These are phyloP conservation scores for Tiaroga cobitis DNA, from an alignment of 2,797 vertebrate species.

Conservation along the genomic window DNA sequence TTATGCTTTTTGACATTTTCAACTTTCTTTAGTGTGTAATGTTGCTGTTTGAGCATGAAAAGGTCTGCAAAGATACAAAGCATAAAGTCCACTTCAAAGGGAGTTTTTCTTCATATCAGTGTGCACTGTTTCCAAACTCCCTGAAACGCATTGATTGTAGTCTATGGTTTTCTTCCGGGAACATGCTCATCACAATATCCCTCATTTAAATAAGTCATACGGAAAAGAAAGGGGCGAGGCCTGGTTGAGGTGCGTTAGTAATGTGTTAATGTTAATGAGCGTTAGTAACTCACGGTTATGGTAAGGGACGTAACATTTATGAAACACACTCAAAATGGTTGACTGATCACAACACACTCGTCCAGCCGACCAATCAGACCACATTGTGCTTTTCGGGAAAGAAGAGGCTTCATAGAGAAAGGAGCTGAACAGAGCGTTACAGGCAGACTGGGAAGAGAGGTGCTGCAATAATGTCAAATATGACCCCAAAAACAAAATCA, in stretches of 20 bases:
- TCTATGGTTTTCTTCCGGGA: neutral
- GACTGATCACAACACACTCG: neutral
- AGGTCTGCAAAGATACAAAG: neutral
- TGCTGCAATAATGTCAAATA: neutral
- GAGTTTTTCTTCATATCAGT: neutral
- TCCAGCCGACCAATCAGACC: neutral
- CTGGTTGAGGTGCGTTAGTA: neutral
- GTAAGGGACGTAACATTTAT: neutral
- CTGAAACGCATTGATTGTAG: neutral
- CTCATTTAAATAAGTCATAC: neutral
- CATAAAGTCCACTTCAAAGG: neutral
- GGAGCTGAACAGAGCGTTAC: neutral
- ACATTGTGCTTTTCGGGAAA: neutral
- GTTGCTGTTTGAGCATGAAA: neutral
- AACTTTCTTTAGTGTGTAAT: neutral
- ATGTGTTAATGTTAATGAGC: neutral
- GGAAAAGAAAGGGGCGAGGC: neutral
- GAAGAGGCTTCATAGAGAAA: neutral
- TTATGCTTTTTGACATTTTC: neutral
- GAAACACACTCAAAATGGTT: neutral
- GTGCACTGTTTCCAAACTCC: neutral
- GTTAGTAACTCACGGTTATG: neutral
- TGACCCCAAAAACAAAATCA: neutral
- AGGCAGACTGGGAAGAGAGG: neutral
- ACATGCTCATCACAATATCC: neutral